phyloP scores from a whole-genome alignment of 2,888 invertebrate species.

The Hipparchia semele region DNA sequence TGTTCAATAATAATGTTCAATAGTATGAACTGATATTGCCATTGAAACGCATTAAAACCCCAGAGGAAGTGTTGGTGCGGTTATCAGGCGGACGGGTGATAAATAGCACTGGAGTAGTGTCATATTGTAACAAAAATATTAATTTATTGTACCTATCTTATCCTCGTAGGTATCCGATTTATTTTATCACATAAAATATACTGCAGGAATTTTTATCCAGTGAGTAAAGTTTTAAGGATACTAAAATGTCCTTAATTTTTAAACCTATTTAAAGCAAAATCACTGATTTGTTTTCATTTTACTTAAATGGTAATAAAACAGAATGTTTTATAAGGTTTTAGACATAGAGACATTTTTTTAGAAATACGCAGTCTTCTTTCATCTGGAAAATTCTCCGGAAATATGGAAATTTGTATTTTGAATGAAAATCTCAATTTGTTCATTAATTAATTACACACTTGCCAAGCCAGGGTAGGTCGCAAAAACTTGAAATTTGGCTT shows the following conservation, averaged over 20 bases:
- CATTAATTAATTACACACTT: no score
- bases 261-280: no score
- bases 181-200: constrained; percentile 23
- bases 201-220: neutral
- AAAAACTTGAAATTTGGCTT: no score
- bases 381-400: no score
- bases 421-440: no score
- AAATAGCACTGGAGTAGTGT: constrained; percentile 43
- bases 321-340: no score
- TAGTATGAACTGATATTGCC: constrained; percentile 28
- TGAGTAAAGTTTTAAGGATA: neutral
- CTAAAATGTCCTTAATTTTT: neutral
- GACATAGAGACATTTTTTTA: no score
- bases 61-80: constrained; percentile 51
- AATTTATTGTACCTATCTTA: constrained; percentile 43
- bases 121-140: constrained; percentile 44
- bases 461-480: no score
- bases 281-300: no score
- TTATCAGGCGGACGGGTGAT: constrained; percentile 59
- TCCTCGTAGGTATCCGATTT: constrained; percentile 33
- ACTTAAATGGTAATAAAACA: no score
- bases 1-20: constrained; percentile 7
- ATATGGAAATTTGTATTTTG: no score
- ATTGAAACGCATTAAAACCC: constrained; percentile 41
- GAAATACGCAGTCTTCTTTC: no score